Percentiles rank a stretch among this genome's conserved stretches.
Evolutionary conservation across 2,888 invertebrate species (phyloP).

Genomic region (Acleris sparsana): DNA sequence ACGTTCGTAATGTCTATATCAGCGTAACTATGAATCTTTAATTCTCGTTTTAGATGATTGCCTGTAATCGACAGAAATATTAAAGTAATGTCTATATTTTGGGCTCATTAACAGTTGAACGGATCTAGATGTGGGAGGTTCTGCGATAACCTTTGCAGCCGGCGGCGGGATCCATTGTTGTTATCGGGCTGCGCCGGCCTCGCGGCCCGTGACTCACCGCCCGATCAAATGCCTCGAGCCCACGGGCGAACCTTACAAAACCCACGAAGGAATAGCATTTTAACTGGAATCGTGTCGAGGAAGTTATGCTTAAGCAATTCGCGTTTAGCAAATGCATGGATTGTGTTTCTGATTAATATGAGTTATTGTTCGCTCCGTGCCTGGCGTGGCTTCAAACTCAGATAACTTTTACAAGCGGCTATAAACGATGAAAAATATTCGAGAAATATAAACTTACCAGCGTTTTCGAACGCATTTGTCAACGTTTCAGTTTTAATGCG

Average conservation of each 20-base stretch:
- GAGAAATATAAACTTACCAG: slow-evolving; percentile 2
- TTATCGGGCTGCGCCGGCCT: slow-evolving; percentile 45
- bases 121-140: slow-evolving; percentile 30
- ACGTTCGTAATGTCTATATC: too few relatives aligned
- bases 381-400: not conserved
- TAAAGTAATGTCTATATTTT: slow-evolving; percentile 14
- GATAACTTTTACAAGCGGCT: slow-evolving; percentile 13
- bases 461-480: slow-evolving; percentile 22
- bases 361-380: slow-evolving; percentile 20
- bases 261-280: slow-evolving; percentile 52
- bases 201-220: slow-evolving; percentile 55
- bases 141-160: slow-evolving; percentile 39
- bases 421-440: slow-evolving; percentile 9
- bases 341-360: slow-evolving; percentile 35
- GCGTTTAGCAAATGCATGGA: slow-evolving; percentile 45
- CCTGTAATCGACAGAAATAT: slow-evolving; percentile 12
- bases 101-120: slow-evolving; percentile 17
- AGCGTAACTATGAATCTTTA: too few relatives aligned
- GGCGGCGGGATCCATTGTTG: slow-evolving; percentile 49
- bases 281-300: slow-evolving; percentile 60
- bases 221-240: slow-evolving; percentile 60
- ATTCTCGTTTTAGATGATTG: not conserved
- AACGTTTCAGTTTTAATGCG: slow-evolving; percentile 17
- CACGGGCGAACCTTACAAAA: slow-evolving; percentile 57
- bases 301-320: slow-evolving; percentile 59